These are phyloP conservation scores for Mallateleia sp. DNA, from an alignment of 2,888 invertebrate genomes.

Conservation along the genomic window DNA sequence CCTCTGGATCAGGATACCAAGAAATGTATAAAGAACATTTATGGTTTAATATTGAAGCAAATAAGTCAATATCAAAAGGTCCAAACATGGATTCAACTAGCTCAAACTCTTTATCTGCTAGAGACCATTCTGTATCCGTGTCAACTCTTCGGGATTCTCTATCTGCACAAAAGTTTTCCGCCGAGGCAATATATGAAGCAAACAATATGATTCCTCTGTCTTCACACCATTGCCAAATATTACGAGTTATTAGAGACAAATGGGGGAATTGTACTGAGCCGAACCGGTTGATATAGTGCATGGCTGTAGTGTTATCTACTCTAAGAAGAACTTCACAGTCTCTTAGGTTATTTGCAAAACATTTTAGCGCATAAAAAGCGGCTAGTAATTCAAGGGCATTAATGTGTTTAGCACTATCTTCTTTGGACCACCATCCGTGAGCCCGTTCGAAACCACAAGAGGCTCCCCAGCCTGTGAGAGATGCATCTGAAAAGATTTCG, in stretches of 20 bases:
- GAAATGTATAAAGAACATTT: not conserved
- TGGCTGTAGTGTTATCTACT: constrained; percentile 47
- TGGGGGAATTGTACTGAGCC: not conserved
- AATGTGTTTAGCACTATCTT: constrained; percentile 11
- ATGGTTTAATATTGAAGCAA: too few relatives aligned
- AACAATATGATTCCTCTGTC: not conserved
- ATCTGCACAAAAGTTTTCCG: not conserved
- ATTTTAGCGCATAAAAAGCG: constrained; percentile 35
- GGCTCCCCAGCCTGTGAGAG: constrained; percentile 41
- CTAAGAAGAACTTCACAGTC: constrained; percentile 48
- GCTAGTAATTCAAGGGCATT: constrained; percentile 44
- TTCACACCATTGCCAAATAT: constrained; percentile 7
- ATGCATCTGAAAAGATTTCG: too few relatives aligned
- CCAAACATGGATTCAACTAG: not conserved
- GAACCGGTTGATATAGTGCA: constrained; percentile 1
- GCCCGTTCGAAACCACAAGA: constrained; percentile 7
- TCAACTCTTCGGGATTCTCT: not conserved
- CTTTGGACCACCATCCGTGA: constrained; percentile 38
- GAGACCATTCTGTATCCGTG: not conserved
- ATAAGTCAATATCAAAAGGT: not conserved
- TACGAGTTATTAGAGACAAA: not conserved
- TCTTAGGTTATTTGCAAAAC: constrained; percentile 28
- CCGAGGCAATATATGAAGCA: constrained; percentile 14
- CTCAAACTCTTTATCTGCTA: not conserved
- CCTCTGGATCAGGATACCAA: not conserved